phyloP scores from a whole-genome alignment of 1,140 invertebrate species.

The Cecropterus lyciades region DNA sequence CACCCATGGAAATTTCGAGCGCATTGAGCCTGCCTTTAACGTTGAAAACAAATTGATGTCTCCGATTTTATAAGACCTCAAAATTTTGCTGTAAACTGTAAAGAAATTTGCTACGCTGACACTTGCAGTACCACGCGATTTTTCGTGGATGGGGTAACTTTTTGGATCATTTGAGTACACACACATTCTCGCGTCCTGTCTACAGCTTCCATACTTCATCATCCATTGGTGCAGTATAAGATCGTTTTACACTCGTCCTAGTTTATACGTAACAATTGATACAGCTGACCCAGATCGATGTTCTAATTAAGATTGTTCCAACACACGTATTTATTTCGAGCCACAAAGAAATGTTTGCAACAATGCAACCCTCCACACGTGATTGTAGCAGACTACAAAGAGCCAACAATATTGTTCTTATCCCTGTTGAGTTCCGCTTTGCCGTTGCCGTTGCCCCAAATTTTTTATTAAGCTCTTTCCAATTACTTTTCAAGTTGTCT shows the following conservation, averaged over 20 bases:
- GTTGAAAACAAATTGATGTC: too few relatives aligned
- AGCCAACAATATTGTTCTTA: slow-evolving; percentile 32
- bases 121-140: too few relatives aligned
- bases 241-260: slow-evolving; percentile 2
- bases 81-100: too few relatives aligned
- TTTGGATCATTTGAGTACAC: too few relatives aligned
- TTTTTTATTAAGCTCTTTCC: slow-evolving; percentile 31
- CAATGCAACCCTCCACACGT: slow-evolving; percentile 32
- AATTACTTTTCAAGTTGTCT: slow-evolving; percentile 18
- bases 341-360: slow-evolving; percentile 32
- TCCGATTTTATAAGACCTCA: too few relatives aligned
- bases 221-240: background rate
- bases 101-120: too few relatives aligned
- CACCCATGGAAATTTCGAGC: too few relatives aligned
- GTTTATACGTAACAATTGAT: slow-evolving; percentile 26
- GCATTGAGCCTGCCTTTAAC: too few relatives aligned
- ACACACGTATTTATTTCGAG: slow-evolving; percentile 25
- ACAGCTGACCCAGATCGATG: slow-evolving; percentile 27
- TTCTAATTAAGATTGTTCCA: slow-evolving; percentile 35
- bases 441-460: slow-evolving; percentile 17
- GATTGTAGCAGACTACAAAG: slow-evolving; percentile 32
- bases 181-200: too few relatives aligned
- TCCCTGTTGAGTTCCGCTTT: slow-evolving; percentile 32
- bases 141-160: too few relatives aligned
- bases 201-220: too few relatives aligned